Percentiles rank a stretch among this genome's conserved stretches.
Evolutionary conservation across 1,140 invertebrate species (phyloP).

Genomic region (Drosophila elegans): DNA sequence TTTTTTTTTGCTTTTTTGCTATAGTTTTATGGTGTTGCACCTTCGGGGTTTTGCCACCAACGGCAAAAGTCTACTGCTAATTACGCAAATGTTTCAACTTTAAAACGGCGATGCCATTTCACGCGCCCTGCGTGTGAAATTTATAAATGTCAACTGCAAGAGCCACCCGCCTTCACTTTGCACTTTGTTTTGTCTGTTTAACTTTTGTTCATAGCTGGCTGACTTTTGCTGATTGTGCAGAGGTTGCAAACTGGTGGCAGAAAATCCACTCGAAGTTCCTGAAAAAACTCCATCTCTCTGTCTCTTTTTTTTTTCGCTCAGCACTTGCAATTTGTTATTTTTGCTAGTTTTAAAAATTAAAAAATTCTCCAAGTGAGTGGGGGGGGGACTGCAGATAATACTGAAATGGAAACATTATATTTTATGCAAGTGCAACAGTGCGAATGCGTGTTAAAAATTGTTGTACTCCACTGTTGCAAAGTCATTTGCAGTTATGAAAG

Average conservation of each 20-base stretch:
- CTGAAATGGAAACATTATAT: slow-evolving; percentile 39
- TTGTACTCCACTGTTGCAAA: slow-evolving; percentile 8
- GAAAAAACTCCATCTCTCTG: slow-evolving; percentile 9
- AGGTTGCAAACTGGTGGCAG: slow-evolving; percentile 34
- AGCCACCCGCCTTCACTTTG: slow-evolving; percentile 33
- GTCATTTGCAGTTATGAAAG: slow-evolving; percentile 28
- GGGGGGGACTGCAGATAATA: background rate
- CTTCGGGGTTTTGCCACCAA: slow-evolving; percentile 22
- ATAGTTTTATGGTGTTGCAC: slow-evolving; percentile 35
- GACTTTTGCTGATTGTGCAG: slow-evolving; percentile 71
- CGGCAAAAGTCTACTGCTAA: slow-evolving; percentile 52
- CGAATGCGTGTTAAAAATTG: slow-evolving; percentile 46
- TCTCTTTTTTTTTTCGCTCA: background rate
- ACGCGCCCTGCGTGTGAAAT: slow-evolving; percentile 61
- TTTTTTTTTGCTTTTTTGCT: slow-evolving; percentile 2
- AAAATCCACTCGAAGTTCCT: slow-evolving; percentile 19
- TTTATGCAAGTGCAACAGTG: slow-evolving; percentile 49
- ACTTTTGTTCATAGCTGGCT: slow-evolving; percentile 77
- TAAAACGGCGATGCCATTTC: slow-evolving; percentile 67
- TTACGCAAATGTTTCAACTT: slow-evolving; percentile 79
- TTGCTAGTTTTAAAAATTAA: slow-evolving; percentile 70
- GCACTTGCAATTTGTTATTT: slow-evolving; percentile 62
- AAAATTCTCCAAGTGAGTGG: slow-evolving; percentile 35
- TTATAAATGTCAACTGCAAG: slow-evolving; percentile 59
- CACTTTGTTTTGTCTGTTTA: slow-evolving; percentile 80